A percentile compares a stretch with the other conserved stretches of the same genome.
phyloP scores from a whole-genome alignment of 2,888 invertebrate species.

The Cheilosia grossa region DNA sequence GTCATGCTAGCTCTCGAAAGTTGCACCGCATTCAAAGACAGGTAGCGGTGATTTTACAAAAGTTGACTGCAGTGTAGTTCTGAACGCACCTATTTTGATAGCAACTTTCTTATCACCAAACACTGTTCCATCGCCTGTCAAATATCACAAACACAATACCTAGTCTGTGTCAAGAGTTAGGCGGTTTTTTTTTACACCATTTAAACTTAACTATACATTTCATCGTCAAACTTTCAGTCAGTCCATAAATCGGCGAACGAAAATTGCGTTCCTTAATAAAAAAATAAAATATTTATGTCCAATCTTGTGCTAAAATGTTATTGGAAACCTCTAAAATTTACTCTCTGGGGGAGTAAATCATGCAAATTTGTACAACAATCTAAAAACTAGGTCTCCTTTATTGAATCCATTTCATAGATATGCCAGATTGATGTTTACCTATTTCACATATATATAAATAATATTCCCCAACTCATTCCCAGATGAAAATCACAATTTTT shows the following conservation, averaged over 20 bases:
- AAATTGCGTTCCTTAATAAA: background rate
- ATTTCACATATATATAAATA: conserved; percentile 13
- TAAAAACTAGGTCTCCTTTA: conserved; percentile 36
- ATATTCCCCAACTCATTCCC: conserved; percentile 52
- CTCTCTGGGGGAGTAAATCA: conserved; percentile 19
- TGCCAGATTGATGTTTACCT: conserved; percentile 36
- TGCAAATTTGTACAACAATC: conserved; percentile 47
- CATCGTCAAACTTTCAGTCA: background rate
- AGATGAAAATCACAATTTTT: conserved; percentile 59
- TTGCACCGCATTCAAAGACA: too few relatives aligned
- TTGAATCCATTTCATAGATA: conserved; percentile 24
- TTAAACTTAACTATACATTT: background rate
- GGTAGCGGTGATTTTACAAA: too few relatives aligned
- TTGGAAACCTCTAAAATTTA: conserved; percentile 30
- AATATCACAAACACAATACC: too few relatives aligned
- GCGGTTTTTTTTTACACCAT: too few relatives aligned
- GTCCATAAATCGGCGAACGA: background rate
- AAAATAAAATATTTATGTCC: conserved; percentile 29
- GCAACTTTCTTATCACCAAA: too few relatives aligned
- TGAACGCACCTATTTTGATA: too few relatives aligned
- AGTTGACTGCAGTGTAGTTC: too few relatives aligned
- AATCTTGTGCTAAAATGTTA: conserved; percentile 48
- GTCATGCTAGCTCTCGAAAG: too few relatives aligned
- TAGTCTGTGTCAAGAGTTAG: too few relatives aligned
- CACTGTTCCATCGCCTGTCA: too few relatives aligned